phyloP scores from a whole-genome alignment of 2,113 vertebrate genomes.

The Beaufortia kweichowensis region DNA sequence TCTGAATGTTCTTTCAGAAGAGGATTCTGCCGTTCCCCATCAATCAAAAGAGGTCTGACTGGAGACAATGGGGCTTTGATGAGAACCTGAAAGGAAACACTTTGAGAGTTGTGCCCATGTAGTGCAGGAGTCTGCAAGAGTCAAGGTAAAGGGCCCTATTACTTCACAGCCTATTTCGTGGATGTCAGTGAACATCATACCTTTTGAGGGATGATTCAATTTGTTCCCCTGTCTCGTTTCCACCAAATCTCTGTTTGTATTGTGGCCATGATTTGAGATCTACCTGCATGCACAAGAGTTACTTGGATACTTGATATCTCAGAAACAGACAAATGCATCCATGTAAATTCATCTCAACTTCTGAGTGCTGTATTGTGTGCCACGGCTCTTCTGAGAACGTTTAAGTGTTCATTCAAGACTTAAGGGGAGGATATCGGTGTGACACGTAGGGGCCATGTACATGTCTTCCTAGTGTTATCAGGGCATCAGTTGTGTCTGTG shows the following conservation, averaged over 20 bases:
- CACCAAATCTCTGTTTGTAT: slow-evolving; percentile 46
- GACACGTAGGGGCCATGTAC: slow-evolving; percentile 37
- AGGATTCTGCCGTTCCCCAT: slow-evolving; percentile 9
- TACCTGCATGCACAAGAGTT: slow-evolving; percentile 27
- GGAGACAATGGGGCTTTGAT: slow-evolving; percentile 38
- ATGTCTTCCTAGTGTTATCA: slow-evolving; percentile 40
- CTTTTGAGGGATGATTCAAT: slow-evolving; percentile 59
- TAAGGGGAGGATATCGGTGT: slow-evolving; percentile 45
- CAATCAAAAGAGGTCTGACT: slow-evolving; percentile 33
- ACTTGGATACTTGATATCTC: slow-evolving; percentile 1
- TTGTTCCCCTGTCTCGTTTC: slow-evolving; percentile 33
- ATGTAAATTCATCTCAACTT: neutral
- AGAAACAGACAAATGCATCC: neutral
- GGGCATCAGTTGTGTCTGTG: slow-evolving; percentile 25
- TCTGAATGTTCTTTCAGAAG: slow-evolving; percentile 17
- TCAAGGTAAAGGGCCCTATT: slow-evolving; percentile 60
- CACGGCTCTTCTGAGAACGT: neutral
- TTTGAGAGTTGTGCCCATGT: slow-evolving; percentile 33
- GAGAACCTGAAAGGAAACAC: slow-evolving; percentile 45
- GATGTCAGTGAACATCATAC: slow-evolving; percentile 46
- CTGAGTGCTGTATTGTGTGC: neutral
- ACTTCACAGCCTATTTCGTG: slow-evolving; percentile 51
- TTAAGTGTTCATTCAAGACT: slow-evolving; percentile 24
- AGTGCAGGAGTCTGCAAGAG: slow-evolving; percentile 44
- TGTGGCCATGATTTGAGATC: slow-evolving; percentile 32